Evolutionary conservation across 2,888 invertebrate genomes (phyloP).

Genomic region (Cheilosia vulpina): DNA sequence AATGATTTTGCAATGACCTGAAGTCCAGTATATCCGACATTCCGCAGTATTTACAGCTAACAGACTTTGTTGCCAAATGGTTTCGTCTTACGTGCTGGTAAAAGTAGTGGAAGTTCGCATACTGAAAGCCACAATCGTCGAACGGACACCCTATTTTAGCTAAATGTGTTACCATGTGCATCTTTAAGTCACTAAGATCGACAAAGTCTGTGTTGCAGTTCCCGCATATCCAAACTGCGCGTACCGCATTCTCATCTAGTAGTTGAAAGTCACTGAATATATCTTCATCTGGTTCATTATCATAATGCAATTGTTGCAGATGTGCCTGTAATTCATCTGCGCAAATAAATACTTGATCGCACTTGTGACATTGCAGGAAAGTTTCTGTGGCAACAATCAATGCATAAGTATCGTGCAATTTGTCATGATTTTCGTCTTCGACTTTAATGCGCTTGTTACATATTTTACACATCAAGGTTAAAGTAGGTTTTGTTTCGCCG

Average conservation of each 20-base stretch:
- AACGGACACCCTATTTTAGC: conserved; percentile 56
- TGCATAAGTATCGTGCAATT: conserved; percentile 60
- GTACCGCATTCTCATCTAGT: conserved; percentile 51
- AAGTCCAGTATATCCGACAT: conserved; percentile 56
- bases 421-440: conserved; percentile 63
- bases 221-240: conserved; percentile 50
- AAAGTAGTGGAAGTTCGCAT: conserved; percentile 64
- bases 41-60: conserved; percentile 60
- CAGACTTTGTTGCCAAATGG: conserved; percentile 55
- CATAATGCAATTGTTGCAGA: conserved; percentile 54
- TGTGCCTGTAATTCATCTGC: conserved; percentile 49
- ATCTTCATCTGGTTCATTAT: conserved; percentile 46
- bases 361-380: conserved; percentile 49
- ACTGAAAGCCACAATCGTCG: conserved; percentile 61
- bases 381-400: conserved; percentile 45
- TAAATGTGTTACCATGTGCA: conserved; percentile 70
- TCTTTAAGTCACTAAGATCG: conserved; percentile 46
- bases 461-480: conserved; percentile 64
- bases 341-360: conserved; percentile 56
- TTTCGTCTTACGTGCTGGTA: conserved; percentile 65
- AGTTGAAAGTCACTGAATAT: conserved; percentile 41
- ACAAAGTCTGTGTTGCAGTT: conserved; percentile 53
- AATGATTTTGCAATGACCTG: conserved; percentile 61
- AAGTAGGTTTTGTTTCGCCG: conserved; percentile 39
- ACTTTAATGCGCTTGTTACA: conserved; percentile 66